Evolutionary conservation across 2,888 invertebrate genomes (phyloP).

Genomic region (Rugalucina vietnamica): DNA sequence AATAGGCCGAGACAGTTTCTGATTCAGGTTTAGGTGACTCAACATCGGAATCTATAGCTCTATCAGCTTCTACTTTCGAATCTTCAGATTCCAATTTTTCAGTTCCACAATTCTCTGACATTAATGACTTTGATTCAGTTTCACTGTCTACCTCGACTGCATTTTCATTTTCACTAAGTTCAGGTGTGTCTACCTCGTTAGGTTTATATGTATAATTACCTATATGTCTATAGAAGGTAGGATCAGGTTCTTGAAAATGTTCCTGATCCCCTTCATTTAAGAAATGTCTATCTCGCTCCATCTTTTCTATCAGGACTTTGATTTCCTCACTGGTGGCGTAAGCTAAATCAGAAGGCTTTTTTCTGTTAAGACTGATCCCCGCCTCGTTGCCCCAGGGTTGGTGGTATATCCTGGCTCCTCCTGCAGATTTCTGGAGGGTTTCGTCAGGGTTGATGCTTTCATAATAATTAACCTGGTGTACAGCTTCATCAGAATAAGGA

Average conservation of each 20-base stretch:
- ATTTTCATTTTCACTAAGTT: conserved; percentile 32
- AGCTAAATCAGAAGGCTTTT: conserved; percentile 63
- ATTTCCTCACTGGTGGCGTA: conserved; percentile 72
- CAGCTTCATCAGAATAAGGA: conserved; percentile 35
- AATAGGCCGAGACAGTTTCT: conserved; percentile 47
- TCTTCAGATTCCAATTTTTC: conserved; percentile 60
- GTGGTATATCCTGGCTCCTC: conserved; percentile 37
- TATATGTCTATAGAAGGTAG: conserved; percentile 56
- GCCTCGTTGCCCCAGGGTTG: conserved; percentile 53
- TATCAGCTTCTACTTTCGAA: conserved; percentile 61
- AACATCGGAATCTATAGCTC: conserved; percentile 49
- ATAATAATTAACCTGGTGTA: conserved; percentile 52
- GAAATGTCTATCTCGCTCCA: conserved; percentile 64
- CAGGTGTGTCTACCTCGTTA: conserved; percentile 30
- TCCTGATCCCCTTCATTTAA: conserved; percentile 60
- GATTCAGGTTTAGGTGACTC: conserved; percentile 48
- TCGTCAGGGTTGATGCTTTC: conserved; percentile 36
- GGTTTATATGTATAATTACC: conserved; percentile 51
- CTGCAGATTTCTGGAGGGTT: neutral
- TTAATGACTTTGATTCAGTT: conserved; percentile 48
- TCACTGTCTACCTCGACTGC: conserved; percentile 32
- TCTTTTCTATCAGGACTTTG: conserved; percentile 68
- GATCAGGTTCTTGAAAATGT: conserved; percentile 49
- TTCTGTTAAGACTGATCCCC: conserved; percentile 45
- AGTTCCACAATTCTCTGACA: conserved; percentile 56